Conservation (phyloP, 2,113 vertebrate species). For the Petroica traversi region DNA sequence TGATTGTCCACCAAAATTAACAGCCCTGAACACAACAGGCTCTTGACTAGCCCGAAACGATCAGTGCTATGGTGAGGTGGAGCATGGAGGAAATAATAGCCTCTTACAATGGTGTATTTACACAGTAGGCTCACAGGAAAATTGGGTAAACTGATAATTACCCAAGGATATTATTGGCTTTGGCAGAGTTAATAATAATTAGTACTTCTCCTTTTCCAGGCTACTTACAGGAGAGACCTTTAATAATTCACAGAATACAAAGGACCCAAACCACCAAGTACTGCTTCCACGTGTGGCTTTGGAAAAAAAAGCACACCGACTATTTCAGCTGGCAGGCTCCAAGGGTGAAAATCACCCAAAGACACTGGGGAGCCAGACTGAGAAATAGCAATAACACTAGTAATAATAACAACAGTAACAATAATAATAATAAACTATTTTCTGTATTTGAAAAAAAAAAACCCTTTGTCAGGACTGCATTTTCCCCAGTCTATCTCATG, state of each 20-base stretch:
- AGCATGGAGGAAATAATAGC: slow-evolving; percentile 27
- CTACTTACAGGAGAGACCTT: slow-evolving; percentile 46
- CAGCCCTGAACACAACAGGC: not conserved
- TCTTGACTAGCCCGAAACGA: not conserved
- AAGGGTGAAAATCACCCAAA: not conserved
- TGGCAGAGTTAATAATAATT: slow-evolving; percentile 70
- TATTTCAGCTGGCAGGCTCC: not conserved
- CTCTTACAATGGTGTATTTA: slow-evolving; percentile 47
- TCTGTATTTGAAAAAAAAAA: not conserved
- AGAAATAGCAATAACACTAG: not conserved
- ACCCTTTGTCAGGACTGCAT: not conserved
- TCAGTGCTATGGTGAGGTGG: not conserved
- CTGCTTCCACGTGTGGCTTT: not conserved
- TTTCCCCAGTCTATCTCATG: not conserved
- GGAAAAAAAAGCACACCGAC: fast-evolving
- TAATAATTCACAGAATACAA: slow-evolving; percentile 14
- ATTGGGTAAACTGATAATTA: slow-evolving; percentile 67
- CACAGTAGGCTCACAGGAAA: slow-evolving; percentile 60
- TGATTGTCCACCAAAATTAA: not conserved
- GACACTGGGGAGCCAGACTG: not conserved
- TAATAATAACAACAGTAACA: not conserved
- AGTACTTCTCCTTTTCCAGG: slow-evolving; percentile 33
- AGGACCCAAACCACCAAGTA: not conserved
- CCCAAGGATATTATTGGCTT: slow-evolving; percentile 65
- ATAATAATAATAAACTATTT: not conserved